These are phyloP conservation scores for Percopsis omiscomaycus DNA, from an alignment of 2,797 vertebrate species.

Conservation along the genomic window DNA sequence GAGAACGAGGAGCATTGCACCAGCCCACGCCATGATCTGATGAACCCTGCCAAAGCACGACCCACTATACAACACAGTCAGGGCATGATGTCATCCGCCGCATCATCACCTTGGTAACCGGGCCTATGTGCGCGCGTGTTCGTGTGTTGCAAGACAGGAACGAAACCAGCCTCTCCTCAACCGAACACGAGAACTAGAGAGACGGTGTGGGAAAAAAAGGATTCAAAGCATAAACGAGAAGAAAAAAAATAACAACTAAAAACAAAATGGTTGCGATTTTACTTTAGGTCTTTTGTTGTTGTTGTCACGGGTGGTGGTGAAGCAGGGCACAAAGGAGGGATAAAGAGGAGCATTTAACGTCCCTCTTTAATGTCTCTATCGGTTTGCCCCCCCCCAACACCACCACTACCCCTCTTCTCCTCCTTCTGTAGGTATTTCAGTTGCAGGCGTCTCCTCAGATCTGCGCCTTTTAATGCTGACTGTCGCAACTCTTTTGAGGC, in stretches of 20 bases:
- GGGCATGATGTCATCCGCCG: conserved; percentile 70
- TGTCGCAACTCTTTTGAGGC: conserved; percentile 78
- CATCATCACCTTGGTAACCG: conserved; percentile 71
- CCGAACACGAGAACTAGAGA: conserved; percentile 35
- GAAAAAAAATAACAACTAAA: conserved; percentile 31
- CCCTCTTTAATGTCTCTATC: conserved; percentile 71
- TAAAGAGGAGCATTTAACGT: conserved; percentile 70
- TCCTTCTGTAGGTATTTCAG: conserved; percentile 74
- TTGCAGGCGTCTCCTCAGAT: conserved; percentile 76
- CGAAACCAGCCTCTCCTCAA: conserved; percentile 53
- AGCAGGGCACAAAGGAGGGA: conserved; percentile 64
- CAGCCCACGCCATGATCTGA: conserved; percentile 57
- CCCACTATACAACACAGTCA: conserved; percentile 53
- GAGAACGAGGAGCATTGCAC: conserved; percentile 33
- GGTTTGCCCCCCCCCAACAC: conserved; percentile 47
- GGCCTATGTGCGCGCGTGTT: conserved; percentile 34
- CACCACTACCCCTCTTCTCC: conserved; percentile 37
- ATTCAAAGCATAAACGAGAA: conserved; percentile 44
- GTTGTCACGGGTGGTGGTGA: conserved; percentile 52
- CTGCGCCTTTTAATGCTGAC: conserved; percentile 78
- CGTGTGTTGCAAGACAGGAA: conserved; percentile 31
- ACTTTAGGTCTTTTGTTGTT: conserved; percentile 41
- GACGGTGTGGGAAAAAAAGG: conserved; percentile 35
- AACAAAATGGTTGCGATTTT: conserved; percentile 50
- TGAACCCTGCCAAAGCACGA: conserved; percentile 55